A percentile compares a stretch with the other conserved stretches of the same genome.
Evolutionary conservation across 1,140 invertebrate genomes (phyloP).

Genomic region (Psix sp.): DNA sequence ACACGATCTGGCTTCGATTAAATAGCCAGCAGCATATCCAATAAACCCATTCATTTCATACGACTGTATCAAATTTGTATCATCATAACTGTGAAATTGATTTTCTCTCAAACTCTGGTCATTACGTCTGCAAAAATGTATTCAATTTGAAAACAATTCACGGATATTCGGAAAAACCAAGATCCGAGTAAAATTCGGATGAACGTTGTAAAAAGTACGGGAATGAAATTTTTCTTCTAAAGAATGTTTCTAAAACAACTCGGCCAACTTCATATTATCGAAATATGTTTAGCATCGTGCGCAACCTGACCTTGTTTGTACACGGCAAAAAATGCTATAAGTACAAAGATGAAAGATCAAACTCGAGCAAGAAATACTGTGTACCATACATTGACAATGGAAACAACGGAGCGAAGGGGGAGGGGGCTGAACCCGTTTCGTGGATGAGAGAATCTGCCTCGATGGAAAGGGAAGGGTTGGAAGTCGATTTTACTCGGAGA

Average conservation of each 20-base stretch:
- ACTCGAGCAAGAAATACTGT: constrained; percentile 21
- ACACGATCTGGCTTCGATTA: not conserved
- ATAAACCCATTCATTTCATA: constrained; percentile 1
- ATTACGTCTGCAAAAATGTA: not conserved
- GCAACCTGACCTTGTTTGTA: constrained; percentile 15
- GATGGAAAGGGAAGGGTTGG: constrained; percentile 31
- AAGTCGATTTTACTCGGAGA: constrained; percentile 69
- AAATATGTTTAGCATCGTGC: too few relatives aligned
- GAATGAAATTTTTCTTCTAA: too few relatives aligned
- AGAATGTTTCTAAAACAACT: too few relatives aligned
- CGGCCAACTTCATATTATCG: too few relatives aligned
- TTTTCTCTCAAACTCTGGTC: not conserved
- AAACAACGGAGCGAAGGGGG: too few relatives aligned
- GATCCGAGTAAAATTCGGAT: too few relatives aligned
- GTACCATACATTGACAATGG: constrained; percentile 26
- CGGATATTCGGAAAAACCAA: too few relatives aligned
- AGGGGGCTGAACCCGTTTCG: constrained; percentile 4
- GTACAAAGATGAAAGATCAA: constrained; percentile 1
- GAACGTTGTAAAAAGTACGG: too few relatives aligned
- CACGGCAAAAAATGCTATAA: constrained; percentile 5
- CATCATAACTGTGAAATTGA: not conserved
- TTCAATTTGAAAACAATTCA: not conserved
- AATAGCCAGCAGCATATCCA: not conserved
- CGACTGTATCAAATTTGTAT: not conserved
- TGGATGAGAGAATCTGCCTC: constrained; percentile 2